Evolutionary conservation across 2,113 vertebrate genomes (phyloP), one percentile per base, ranked within the genome.

Genomic region (Trichechus manatus): DNA sequence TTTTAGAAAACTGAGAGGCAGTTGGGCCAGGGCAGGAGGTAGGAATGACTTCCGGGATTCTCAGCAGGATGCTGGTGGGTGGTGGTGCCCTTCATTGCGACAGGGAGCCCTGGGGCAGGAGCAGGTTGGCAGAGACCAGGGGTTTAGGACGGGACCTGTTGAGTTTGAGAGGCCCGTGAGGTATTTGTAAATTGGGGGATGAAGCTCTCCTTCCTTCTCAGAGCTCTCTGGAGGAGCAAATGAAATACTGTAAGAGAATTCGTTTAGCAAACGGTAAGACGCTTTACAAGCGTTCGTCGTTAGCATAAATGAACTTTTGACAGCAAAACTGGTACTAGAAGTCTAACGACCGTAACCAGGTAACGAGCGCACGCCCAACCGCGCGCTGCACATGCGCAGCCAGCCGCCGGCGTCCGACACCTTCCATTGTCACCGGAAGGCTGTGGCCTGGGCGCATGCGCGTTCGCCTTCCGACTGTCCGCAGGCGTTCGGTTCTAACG

Each of bases 301-400:
- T 10, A 6, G 9, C 4, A 4, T 14, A 29, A 39, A 31, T 23
- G 7, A 56, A 20, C 17, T 44, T 64, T 50, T 4, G 7, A 31
- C 3, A 22, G 19, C 22, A 9, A 29, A 29, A 9, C 56, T 8
- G 22, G 33, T 33, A n/a, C 56, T 0, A 0, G 27, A 19, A 17
- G 0, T 19, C 50, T 0, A 5, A 0, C 3, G 10, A 19, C 61
- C 23, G 94, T 95, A 77, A 72, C 97, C 66, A 90, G 79, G 97
- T 72, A 95, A 96, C 94, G 6, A 22, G 33, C 13, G 53, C 11
- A 2, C 11, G 27, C 33, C 29, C 25, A 0, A 7, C 53, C 33
- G 31, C 42, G 9, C 23, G 11, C 70, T 14, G 86, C 94, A 94
- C 97, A 70, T 10, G 94, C 89, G 88, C 91, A 56, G 14, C 10